Evolutionary conservation across 2,113 vertebrate species (phyloP), one percentile per base, ranked within the genome.

Genomic region (Actenoides lindsayi): DNA sequence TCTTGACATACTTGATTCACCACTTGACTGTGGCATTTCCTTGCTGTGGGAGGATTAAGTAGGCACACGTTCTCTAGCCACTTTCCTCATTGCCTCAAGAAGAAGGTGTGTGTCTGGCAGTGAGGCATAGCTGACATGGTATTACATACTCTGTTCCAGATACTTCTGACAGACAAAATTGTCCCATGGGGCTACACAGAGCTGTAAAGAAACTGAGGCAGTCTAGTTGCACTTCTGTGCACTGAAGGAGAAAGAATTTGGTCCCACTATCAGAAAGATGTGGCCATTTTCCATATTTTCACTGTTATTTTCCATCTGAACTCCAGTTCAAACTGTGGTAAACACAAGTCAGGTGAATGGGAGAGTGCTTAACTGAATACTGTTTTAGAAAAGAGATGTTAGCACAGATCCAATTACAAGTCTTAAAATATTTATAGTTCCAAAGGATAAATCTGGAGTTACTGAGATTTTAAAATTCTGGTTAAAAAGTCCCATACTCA

Each of bases 11-110:
- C 65, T 90, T 80, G 63, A 62, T 74, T 70, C 37, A 60, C 39
- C 20, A 4, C 60, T 59, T 73, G 16, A n/a, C 16, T 46, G 13
- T 39, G 59, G 15, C 23, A 28, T 17, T 60, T 75, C 33, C 35
- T 28, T 25, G 53, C 31, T 59, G 65, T 31, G 5, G 30, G n/a
- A 94, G 65, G 54, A 76, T 57, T 60, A 77, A 83, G 39, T 1
- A 11, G 60, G 20, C 1, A 0, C 51, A 39, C 0, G 4, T 28
- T n/a, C 51, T 89, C 31, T 31, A 46, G 23, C 8, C 5, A 5
- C 57, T 64, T 90, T 87, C 51, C 44, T 65, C 18, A 37, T 31
- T 76, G 63, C 59, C 75, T 86, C 21, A 3, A 83, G 50, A 57
- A 24, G n/a, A 83, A 93, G 79, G 33, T 56, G 39, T 68, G 65